Evolutionary conservation across 2,888 invertebrate species (phyloP).

Genomic region (Drymonia ruficornis): DNA sequence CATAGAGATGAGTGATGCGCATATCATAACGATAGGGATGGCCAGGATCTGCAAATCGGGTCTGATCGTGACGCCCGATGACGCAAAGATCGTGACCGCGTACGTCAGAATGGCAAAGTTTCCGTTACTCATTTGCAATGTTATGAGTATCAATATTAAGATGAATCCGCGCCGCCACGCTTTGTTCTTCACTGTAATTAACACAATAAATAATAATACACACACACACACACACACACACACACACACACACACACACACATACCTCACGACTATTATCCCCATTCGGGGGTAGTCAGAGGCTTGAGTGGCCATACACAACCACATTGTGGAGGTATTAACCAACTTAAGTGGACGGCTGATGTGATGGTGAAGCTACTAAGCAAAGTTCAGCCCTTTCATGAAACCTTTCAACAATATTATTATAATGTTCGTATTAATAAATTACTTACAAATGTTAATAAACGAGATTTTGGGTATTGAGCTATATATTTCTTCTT

Average conservation of each 20-base stretch:
- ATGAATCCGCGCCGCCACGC: slow-evolving; percentile 56
- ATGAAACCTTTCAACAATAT: too few relatives aligned
- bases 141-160: slow-evolving; percentile 43
- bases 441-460: slow-evolving; percentile 55
- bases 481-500: slow-evolving; percentile 53
- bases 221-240: too few relatives aligned
- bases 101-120: slow-evolving; percentile 58
- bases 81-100: slow-evolving; percentile 55
- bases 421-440: too few relatives aligned
- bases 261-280: too few relatives aligned
- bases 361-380: too few relatives aligned
- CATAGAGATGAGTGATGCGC: slow-evolving; percentile 60
- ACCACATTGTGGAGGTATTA: too few relatives aligned
- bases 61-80: slow-evolving; percentile 59
- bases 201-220: too few relatives aligned
- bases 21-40: slow-evolving; percentile 65
- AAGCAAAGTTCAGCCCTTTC: too few relatives aligned
- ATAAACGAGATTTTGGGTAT: slow-evolving; percentile 52
- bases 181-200: slow-evolving; percentile 54
- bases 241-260: too few relatives aligned
- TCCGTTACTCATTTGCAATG: slow-evolving; percentile 54
- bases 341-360: too few relatives aligned
- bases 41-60: slow-evolving; percentile 64
- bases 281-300: too few relatives aligned
- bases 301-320: too few relatives aligned